A percentile compares a stretch with the other conserved stretches of the same genome.
phyloP scores from a whole-genome alignment of 2,888 invertebrate species.

The Hemaris fuciformis region DNA sequence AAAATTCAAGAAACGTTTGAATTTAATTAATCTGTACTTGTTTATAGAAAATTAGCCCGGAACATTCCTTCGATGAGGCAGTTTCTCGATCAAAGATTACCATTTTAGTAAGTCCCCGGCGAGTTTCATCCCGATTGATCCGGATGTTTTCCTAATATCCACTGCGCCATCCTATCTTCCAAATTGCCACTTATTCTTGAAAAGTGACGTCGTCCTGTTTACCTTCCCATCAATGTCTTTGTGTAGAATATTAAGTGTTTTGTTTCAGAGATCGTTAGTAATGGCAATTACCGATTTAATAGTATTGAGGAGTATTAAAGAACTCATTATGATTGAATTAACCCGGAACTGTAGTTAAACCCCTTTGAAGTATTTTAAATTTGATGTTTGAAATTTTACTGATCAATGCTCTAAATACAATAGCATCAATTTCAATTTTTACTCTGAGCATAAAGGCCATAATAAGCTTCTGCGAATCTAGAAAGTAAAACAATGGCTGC shows the following conservation, averaged over 20 bases:
- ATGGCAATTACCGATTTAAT: background rate
- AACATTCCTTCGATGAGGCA: background rate
- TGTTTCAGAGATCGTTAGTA: background rate
- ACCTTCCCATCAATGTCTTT: background rate
- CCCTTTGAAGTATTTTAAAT: too few relatives aligned
- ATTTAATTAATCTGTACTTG: background rate
- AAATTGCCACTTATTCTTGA: conserved; percentile 17
- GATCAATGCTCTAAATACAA: too few relatives aligned
- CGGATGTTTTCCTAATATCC: conserved; percentile 26
- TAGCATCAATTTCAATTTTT: too few relatives aligned
- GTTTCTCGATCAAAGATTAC: conserved; percentile 24
- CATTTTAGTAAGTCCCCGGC: conserved; percentile 22
- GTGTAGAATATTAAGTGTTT: background rate
- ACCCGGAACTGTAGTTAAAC: too few relatives aligned
- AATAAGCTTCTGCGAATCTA: too few relatives aligned
- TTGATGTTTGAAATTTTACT: too few relatives aligned
- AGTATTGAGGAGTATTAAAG: too few relatives aligned
- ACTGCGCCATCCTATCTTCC: conserved; percentile 17
- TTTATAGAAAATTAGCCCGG: background rate
- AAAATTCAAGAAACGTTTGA: too few relatives aligned
- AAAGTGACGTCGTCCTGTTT: conserved; percentile 14
- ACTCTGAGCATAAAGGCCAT: too few relatives aligned
- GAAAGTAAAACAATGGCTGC: too few relatives aligned
- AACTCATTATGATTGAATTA: background rate
- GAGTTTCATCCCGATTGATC: conserved; percentile 24